Conservation (phyloP, 1,140 invertebrate species). For the Polypedilum pembai region DNA sequence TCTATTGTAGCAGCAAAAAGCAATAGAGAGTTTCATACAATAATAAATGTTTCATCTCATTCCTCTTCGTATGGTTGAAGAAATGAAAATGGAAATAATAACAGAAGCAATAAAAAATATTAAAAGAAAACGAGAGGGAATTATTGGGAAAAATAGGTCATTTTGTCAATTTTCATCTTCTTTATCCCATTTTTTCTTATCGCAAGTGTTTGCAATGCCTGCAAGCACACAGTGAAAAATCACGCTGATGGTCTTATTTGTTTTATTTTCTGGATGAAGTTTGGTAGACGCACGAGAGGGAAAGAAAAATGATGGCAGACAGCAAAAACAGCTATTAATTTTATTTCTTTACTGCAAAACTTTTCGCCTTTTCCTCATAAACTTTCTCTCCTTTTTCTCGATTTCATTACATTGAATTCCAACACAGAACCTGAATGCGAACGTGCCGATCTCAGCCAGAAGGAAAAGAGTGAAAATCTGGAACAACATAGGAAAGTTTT, state of each 20-base stretch:
- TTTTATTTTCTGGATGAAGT: not conserved
- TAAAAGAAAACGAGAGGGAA: not conserved
- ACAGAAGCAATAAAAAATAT: not conserved
- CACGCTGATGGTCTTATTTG: constrained; percentile 3
- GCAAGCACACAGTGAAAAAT: not conserved
- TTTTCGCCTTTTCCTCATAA: not conserved
- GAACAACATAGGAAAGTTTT: not conserved
- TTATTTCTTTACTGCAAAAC: not conserved
- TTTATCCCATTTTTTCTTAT: not conserved
- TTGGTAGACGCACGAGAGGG: not conserved
- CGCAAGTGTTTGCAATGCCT: not conserved
- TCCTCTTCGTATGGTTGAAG: not conserved
- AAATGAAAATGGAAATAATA: not conserved
- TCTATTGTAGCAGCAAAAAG: too few relatives aligned
- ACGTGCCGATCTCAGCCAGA: not conserved
- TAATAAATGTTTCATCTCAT: too few relatives aligned
- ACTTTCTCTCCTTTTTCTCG: not conserved
- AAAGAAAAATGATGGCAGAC: not conserved
- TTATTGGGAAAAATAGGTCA: constrained; percentile 12
- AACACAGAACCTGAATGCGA: not conserved
- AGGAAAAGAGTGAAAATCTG: not conserved
- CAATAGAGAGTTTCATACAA: too few relatives aligned
- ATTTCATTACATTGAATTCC: constrained; percentile 8
- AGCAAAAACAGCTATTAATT: constrained; percentile 19
- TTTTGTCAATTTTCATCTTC: not conserved